Percentiles rank a stretch among this genome's conserved stretches.
phyloP scores from a whole-genome alignment of 2,888 invertebrate genomes.

The Plagiodera versicolora region DNA sequence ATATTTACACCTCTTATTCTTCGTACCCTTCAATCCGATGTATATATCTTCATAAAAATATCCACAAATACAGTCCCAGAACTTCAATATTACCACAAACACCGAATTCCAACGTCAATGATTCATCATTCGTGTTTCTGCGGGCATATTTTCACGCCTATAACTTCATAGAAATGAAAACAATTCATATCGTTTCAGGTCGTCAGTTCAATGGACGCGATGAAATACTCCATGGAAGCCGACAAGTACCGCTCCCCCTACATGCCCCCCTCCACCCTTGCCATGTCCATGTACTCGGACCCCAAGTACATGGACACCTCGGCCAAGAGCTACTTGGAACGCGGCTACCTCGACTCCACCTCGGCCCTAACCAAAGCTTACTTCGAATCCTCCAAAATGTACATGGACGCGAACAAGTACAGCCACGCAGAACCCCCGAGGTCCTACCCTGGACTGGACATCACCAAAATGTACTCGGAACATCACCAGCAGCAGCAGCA shows the following conservation, averaged over 20 bases:
- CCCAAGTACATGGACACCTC: slow-evolving; percentile 66
- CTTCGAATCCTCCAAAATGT: slow-evolving; percentile 69
- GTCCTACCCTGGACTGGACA: slow-evolving; percentile 62
- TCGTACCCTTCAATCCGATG: background rate
- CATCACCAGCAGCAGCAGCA: slow-evolving; percentile 32
- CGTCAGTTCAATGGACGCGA: slow-evolving; percentile 74
- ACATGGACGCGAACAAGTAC: slow-evolving; percentile 65
- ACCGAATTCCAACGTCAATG: too few relatives aligned
- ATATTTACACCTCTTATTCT: slow-evolving; percentile 5
- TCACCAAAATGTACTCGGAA: slow-evolving; percentile 65
- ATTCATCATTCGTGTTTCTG: too few relatives aligned
- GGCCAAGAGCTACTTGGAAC: slow-evolving; percentile 61
- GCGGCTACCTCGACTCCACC: slow-evolving; percentile 69
- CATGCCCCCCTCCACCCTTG: slow-evolving; percentile 64
- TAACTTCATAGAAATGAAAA: too few relatives aligned
- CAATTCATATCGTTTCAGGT: slow-evolving; percentile 61
- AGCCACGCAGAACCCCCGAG: slow-evolving; percentile 48
- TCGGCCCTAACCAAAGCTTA: slow-evolving; percentile 72
- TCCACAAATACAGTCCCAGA: too few relatives aligned
- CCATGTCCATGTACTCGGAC: slow-evolving; percentile 73
- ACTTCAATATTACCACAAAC: too few relatives aligned
- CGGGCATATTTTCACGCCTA: too few relatives aligned
- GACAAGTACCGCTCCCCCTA: slow-evolving; percentile 75
- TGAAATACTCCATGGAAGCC: slow-evolving; percentile 77
- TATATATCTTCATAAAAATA: background rate